These are phyloP conservation scores for Actinia equina DNA, from an alignment of 64 coral and sea anemone genomes.

Conservation along the genomic window DNA sequence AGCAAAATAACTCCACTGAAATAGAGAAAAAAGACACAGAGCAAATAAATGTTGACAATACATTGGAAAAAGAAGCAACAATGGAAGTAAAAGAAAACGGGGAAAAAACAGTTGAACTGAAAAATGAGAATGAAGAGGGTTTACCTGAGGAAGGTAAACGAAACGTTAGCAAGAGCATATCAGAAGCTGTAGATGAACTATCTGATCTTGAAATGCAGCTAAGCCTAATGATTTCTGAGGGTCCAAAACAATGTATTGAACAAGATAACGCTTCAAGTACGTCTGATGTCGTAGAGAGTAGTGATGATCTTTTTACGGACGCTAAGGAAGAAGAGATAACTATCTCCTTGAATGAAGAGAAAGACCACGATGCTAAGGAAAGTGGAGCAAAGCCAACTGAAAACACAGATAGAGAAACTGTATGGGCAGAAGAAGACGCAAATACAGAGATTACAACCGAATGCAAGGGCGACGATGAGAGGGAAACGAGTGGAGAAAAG, in stretches of 20 bases:
- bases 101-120: neutral
- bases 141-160: neutral
- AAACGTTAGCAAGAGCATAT: slow-evolving; percentile 11
- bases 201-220: slow-evolving; percentile 47
- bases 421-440: neutral
- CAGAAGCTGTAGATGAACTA: slow-evolving; percentile 31
- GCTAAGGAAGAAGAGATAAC: neutral
- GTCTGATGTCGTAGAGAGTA: neutral
- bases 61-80: neutral
- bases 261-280: neutral
- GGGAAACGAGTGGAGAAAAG: neutral
- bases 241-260: slow-evolving; percentile 16
- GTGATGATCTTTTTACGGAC: neutral
- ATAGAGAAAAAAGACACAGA: neutral
- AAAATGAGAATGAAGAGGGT: neutral
- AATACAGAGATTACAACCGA: neutral
- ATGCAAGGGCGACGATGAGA: neutral
- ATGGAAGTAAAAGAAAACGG: neutral
- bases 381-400: neutral
- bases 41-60: neutral
- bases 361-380: neutral
- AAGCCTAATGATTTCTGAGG: slow-evolving; percentile 32
- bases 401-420: neutral
- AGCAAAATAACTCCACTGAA: slow-evolving; percentile 20
- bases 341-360: neutral